Evolutionary conservation across 2,797 vertebrate species (phyloP).

Genomic region (Zenarchopterus dispar): DNA sequence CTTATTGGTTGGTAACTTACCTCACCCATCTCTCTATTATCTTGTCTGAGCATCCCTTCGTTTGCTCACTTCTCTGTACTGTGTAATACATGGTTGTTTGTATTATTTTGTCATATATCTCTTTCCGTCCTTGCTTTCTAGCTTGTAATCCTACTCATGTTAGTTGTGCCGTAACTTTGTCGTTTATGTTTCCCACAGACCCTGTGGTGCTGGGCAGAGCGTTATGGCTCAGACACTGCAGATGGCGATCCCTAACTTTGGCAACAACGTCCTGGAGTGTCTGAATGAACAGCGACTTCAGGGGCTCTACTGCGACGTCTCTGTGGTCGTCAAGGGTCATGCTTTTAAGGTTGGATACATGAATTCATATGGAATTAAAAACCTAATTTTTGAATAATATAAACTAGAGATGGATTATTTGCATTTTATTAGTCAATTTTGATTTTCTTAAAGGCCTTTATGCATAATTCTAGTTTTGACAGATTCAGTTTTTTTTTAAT

Average conservation of each 20-base stretch:
- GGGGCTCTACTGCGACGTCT: conserved; percentile 96
- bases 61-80: too few relatives aligned
- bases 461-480: too few relatives aligned
- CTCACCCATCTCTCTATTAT: neutral
- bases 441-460: too few relatives aligned
- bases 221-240: conserved; percentile 96
- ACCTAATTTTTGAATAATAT: neutral
- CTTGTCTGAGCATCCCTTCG: neutral
- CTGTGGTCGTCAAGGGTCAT: conserved; percentile 95
- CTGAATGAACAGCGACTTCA: conserved; percentile 98
- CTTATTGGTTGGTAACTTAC: neutral
- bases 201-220: conserved; percentile 77
- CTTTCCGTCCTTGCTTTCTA: neutral
- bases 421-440: too few relatives aligned
- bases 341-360: conserved; percentile 85
- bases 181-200: conserved; percentile 56
- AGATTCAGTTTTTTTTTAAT: too few relatives aligned
- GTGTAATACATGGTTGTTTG: neutral
- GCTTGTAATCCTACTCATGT: neutral
- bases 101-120: neutral
- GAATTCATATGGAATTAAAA: neutral
- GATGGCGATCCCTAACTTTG: conserved; percentile 99
- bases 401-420: too few relatives aligned
- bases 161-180: neutral
- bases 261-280: conserved; percentile 96